Conservation (phyloP, 2,888 invertebrate species). For the Agelastica alni region DNA sequence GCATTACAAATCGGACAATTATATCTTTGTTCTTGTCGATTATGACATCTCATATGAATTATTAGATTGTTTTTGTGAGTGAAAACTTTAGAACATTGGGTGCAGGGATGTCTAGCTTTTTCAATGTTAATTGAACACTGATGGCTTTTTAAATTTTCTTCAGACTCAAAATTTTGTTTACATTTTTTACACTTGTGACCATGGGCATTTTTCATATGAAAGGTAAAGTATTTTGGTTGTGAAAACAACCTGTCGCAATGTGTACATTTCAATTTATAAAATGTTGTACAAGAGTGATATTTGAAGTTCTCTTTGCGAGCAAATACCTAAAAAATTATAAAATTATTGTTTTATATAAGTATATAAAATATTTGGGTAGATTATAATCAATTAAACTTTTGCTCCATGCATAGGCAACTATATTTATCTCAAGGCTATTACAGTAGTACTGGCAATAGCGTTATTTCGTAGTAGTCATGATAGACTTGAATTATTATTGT, state of each 20-base stretch:
- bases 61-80: slow-evolving; percentile 40
- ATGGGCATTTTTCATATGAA: slow-evolving; percentile 54
- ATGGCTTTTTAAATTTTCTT: slow-evolving; percentile 43
- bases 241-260: slow-evolving; percentile 52
- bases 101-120: slow-evolving; percentile 42
- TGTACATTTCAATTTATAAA: slow-evolving; percentile 39
- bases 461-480: no score
- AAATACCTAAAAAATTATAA: slow-evolving; percentile 52
- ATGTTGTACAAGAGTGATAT: slow-evolving; percentile 48
- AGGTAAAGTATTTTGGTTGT: slow-evolving; percentile 56
- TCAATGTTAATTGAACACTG: slow-evolving; percentile 38
- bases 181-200: slow-evolving; percentile 45
- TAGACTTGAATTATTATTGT: no score
- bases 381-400: no score
- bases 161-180: slow-evolving; percentile 40
- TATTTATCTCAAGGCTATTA: slow-evolving; percentile 20
- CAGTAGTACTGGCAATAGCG: no score
- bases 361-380: no score
- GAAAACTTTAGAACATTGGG: slow-evolving; percentile 46
- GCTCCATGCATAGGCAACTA: no score
- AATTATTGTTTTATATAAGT: slow-evolving; percentile 12
- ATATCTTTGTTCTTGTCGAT: slow-evolving; percentile 14
- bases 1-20: slow-evolving; percentile 30
- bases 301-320: slow-evolving; percentile 55
- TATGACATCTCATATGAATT: slow-evolving; percentile 44